A percentile compares a stretch with the other conserved stretches of the same genome.
Evolutionary conservation across 2,797 vertebrate genomes (phyloP).

Genomic region (Oreochromis grahami): DNA sequence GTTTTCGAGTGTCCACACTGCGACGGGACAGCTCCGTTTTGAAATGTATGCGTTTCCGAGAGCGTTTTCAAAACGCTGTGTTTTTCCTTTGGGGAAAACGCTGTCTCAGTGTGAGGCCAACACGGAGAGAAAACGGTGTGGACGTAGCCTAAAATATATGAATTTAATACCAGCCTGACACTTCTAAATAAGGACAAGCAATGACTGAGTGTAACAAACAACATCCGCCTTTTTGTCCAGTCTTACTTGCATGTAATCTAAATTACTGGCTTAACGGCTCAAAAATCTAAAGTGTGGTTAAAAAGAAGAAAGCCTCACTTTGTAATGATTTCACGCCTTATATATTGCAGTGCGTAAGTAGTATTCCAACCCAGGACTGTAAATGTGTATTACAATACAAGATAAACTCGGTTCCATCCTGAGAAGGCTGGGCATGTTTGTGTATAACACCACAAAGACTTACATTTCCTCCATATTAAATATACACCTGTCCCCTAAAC

Average conservation of each 20-base stretch:
- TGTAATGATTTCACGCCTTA: neutral
- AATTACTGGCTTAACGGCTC: neutral
- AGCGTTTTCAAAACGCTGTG: no score
- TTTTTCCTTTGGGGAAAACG: no score
- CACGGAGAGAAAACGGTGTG: no score
- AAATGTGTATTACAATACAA: neutral
- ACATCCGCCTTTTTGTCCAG: neutral
- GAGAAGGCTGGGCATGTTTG: neutral
- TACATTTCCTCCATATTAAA: conserved; percentile 25
- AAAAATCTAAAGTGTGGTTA: neutral
- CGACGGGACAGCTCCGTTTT: no score
- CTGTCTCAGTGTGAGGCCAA: no score
- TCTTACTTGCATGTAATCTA: neutral
- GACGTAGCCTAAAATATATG: neutral
- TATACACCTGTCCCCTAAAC: neutral
- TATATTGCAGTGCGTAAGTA: neutral
- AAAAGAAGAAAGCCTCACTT: neutral
- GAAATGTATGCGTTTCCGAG: no score
- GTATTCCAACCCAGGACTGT: neutral
- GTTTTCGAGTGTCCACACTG: no score
- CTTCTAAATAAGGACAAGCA: neutral
- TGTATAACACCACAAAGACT: conserved; percentile 4
- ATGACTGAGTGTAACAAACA: neutral
- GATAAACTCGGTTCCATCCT: conserved; percentile 2
- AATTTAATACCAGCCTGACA: accelerated